Evolutionary conservation across 2,113 vertebrate genomes (phyloP), one percentile per base, ranked within the genome.

Genomic region (Gymnobelideus leadbeateri): DNA sequence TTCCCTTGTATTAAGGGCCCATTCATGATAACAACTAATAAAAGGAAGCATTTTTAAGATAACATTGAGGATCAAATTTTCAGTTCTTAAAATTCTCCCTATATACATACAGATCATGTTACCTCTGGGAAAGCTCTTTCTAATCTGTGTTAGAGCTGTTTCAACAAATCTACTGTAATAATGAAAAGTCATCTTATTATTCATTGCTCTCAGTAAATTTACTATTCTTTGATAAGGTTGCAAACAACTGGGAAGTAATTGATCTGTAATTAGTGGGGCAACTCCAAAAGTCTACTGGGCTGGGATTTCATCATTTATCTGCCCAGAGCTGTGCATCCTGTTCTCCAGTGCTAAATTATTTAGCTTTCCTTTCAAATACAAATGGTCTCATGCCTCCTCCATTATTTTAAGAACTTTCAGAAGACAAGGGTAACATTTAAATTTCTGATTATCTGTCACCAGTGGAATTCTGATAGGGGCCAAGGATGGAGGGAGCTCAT

Each of bases 261-360:
- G 98, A 99, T 99, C 98, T 98, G 97, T 99, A 99, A 99, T 99
- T 99, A 99, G 98, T 97, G 97, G 98, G 97, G 98, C 98, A 98
- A 98, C 97, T 96, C 97, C 97, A 95, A 95, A 97, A 98, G 98
- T 91, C 98, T 97, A 91, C 96, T 97, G 95, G 26, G 52, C 77
- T 94, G 98, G 90, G 97, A 98, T 97, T 98, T 98, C 97, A 97
- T 98, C 84, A 97, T 98, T 98, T 98, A 98, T 98, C 98, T 98
- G 97, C 96, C 97, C 95, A 94, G 95, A 96, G 89, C 97, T 98
- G 61, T 28, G 93, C 97, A 96, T 98, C 97, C 93, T 96, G 93
- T 95, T 97, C 94, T 1, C 21, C 90, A 98, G 97, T 97, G 94
- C 97, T 98, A 98, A 98, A 99, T 98, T 98, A 98, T 98, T 98